Base-by-base conservation (phyloP, 1,140 invertebrate genomes). In the Dinothrombium tinctorium region DNA sequence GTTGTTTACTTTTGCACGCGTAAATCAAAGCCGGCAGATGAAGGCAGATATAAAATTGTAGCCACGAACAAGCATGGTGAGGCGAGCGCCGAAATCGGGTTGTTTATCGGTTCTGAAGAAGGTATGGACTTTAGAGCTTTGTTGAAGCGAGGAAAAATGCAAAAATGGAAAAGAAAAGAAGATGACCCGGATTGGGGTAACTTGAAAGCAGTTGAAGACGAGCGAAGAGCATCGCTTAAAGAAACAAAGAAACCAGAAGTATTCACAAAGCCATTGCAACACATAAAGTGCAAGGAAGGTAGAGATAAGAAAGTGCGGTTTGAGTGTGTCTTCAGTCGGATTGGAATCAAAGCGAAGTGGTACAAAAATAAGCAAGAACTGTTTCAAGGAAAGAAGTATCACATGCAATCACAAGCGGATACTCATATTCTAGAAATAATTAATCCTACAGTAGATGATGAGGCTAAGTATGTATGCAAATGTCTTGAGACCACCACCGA, bases 121-220 rank as follows among this genome's bases (percentile, higher is more conserved):
- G 84, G 82, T 52, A 84, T 96, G 76, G 92, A 99, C 63, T 99
- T 96, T 74, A 74, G 92, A 63, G 72, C 86, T 45, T 81, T 94
- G 74, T 66, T 99, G 44, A 94, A 94, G 59, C 89, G 90, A 62
- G 45, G 84, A 54, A 89, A 89, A 61, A 86, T 87, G 53, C 77
- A 79, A 51, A 86, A 89, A 69, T 90, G 83, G 79, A 76, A 66
- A 41, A 72, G 74, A 58, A 75, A 89, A 43, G 76, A 90, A 46
- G 71, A 46, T 17, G 43, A 50, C 39, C 49, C 49, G 15, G 40
- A 50, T 26, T 51, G 42, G 40, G 82, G 81, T 46, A 74, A 84
- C 51, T 67, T 94, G 35, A 92, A 94, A 62, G 83, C 89, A 61
- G 71, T 72, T 5, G 82, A 89, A 59, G 80, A 84, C 59, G 72